phyloP scores from a whole-genome alignment of 2,888 invertebrate species.

The Erebia aethiops region DNA sequence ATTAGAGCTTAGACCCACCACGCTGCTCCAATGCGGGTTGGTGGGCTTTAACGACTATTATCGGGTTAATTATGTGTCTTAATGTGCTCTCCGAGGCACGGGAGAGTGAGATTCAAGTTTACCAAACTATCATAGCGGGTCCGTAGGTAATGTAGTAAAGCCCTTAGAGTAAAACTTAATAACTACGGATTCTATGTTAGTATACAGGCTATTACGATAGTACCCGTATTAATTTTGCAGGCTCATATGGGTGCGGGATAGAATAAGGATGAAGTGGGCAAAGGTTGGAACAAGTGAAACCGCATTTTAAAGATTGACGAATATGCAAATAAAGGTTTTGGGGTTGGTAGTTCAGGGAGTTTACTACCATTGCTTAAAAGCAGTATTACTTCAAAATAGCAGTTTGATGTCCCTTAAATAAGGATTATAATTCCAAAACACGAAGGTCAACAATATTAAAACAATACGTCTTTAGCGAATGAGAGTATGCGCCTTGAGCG shows the following conservation, averaged over 20 bases:
- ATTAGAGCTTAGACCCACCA: too few species aligned
- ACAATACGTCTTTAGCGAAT: too few species aligned
- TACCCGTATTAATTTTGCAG: slow-evolving; percentile 6
- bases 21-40: too few species aligned
- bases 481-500: too few species aligned
- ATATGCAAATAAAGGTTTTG: neutral
- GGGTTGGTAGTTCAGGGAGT: neutral
- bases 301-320: neutral
- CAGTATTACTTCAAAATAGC: too few species aligned
- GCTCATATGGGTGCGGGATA: neutral
- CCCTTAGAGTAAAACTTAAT: slow-evolving; percentile 5
- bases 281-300: neutral
- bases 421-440: too few species aligned
- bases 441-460: too few species aligned
- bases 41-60: too few species aligned
- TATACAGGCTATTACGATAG: neutral
- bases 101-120: neutral
- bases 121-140: neutral
- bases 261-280: neutral
- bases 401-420: too few species aligned
- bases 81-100: too few species aligned
- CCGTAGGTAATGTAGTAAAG: neutral
- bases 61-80: too few species aligned
- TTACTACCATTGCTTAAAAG: too few species aligned
- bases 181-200: neutral